These are phyloP conservation scores for Drosophila nr. fundita DNA, from an alignment of 2,888 invertebrate species.

Conservation along the genomic window DNA sequence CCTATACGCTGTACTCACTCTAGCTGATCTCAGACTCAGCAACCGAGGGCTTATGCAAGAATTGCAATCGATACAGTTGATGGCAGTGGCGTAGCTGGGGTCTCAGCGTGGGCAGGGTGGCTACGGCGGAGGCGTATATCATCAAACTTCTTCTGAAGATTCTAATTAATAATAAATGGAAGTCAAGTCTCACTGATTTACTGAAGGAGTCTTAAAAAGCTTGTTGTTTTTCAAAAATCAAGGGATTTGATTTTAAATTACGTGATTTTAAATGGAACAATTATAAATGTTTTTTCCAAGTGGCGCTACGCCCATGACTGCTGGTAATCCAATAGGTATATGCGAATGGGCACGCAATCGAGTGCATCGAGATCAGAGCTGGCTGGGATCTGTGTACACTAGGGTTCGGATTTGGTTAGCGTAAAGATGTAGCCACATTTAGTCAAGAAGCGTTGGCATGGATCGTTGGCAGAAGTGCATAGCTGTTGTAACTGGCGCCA, in stretches of 20 bases:
- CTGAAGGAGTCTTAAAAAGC: not conserved
- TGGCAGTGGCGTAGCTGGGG: conserved; percentile 1
- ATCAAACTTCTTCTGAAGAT: not conserved
- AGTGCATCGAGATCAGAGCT: not conserved
- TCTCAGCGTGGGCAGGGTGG: not conserved
- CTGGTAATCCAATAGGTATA: conserved; percentile 30
- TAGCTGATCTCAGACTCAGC: not conserved
- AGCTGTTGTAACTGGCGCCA: conserved; percentile 88
- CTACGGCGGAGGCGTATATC: not conserved
- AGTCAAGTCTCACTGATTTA: not conserved
- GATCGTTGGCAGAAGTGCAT: conserved; percentile 87
- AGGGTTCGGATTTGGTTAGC: not conserved
- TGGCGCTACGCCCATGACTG: not conserved
- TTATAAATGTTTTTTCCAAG: not conserved
- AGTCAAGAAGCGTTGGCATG: conserved; percentile 72
- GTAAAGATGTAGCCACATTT: conserved; percentile 26
- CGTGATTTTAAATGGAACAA: not conserved
- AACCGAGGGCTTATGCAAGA: conserved; percentile 11
- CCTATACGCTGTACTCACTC: not conserved
- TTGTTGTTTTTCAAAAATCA: not conserved
- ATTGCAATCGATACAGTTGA: not conserved
- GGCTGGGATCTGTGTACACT: conserved; percentile 5
- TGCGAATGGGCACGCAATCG: not conserved
- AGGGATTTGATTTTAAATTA: not conserved
- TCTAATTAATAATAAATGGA: not conserved